phyloP scores from a whole-genome alignment of 2,113 vertebrate species.

The Melanerpes formicivorus region DNA sequence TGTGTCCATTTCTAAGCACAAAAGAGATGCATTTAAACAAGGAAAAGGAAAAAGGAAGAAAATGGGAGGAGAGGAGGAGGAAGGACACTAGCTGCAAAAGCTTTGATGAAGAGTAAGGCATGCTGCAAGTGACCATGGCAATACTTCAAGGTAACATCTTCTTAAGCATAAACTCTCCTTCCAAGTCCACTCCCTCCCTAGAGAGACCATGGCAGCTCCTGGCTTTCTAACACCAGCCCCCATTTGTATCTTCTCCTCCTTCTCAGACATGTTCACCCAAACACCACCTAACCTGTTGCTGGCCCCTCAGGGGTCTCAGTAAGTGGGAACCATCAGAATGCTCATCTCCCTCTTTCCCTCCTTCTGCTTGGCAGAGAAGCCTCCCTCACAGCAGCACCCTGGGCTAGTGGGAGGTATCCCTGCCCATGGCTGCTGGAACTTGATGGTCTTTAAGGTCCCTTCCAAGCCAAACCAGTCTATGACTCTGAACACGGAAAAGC shows the following conservation, averaged over 20 bases:
- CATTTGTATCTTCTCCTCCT: background rate
- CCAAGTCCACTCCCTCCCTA: background rate
- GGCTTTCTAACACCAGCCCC: background rate
- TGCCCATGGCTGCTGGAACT: too few relatives aligned
- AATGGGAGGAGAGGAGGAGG: accelerated
- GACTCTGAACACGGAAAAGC: background rate
- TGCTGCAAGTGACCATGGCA: background rate
- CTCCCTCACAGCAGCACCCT: background rate
- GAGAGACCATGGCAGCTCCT: background rate
- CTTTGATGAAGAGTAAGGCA: background rate
- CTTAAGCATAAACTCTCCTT: background rate
- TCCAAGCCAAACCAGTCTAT: too few relatives aligned
- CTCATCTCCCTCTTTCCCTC: background rate
- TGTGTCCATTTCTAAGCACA: conserved; percentile 60
- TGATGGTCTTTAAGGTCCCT: too few relatives aligned
- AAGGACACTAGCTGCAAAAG: background rate
- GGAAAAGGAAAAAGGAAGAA: accelerated
- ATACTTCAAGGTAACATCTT: background rate
- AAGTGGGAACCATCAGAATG: background rate
- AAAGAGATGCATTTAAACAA: background rate
- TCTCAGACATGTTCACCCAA: background rate
- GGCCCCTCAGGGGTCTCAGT: background rate
- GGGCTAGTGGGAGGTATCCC: too few relatives aligned
- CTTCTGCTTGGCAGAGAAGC: background rate
- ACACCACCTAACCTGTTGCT: background rate